phyloP scores from a whole-genome alignment of 2,113 vertebrate genomes.

The Cricetomys ansorgei region DNA sequence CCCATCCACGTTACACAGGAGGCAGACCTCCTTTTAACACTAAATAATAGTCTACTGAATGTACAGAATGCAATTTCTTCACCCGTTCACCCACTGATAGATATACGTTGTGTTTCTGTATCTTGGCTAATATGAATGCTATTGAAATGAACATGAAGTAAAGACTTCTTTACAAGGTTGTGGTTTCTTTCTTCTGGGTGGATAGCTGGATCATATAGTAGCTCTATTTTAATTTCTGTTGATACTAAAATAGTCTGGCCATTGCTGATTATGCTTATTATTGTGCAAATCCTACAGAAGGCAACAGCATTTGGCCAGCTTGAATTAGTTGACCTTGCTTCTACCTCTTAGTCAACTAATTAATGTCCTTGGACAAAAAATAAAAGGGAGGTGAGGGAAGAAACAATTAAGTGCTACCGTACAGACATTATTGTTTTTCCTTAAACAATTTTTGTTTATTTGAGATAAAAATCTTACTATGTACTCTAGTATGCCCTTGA shows the following conservation, averaged over 20 bases:
- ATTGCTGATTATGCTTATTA: background rate
- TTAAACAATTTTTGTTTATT: background rate
- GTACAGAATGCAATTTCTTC: background rate
- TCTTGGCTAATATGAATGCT: background rate
- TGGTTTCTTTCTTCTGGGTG: background rate
- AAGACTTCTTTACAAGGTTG: too few species aligned
- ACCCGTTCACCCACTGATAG: background rate
- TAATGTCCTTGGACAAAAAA: background rate
- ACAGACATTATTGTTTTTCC: background rate
- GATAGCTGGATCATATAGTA: background rate
- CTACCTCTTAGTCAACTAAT: background rate
- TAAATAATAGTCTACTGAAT: background rate
- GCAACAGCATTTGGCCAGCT: rapidly evolving
- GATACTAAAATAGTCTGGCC: background rate
- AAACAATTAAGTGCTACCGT: background rate
- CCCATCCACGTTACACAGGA: background rate
- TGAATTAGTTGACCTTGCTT: background rate
- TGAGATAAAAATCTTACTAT: background rate
- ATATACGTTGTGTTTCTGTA: background rate
- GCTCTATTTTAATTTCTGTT: background rate
- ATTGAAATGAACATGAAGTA: background rate
- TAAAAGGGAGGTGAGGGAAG: background rate
- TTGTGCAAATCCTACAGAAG: background rate
- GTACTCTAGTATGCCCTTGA: background rate
- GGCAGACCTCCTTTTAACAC: background rate